A percentile compares a stretch with the other conserved stretches of the same genome.
Evolutionary conservation across 2,113 vertebrate species (phyloP).

Genomic region (Laticauda colubrina): DNA sequence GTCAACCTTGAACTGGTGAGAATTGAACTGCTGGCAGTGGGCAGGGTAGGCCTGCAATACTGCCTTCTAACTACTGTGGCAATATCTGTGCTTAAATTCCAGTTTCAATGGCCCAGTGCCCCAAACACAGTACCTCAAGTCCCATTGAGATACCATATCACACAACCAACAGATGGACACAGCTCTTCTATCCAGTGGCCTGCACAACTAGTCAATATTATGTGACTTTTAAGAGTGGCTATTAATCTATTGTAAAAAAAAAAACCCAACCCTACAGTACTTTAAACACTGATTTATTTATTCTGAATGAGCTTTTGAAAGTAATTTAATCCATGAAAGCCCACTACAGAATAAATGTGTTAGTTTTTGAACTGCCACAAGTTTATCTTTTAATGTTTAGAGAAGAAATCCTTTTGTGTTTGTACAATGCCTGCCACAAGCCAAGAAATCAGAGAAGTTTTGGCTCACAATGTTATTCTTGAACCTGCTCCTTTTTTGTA

Average conservation of each 20-base stretch:
- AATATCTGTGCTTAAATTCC: background rate
- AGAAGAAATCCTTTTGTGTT: too few relatives aligned
- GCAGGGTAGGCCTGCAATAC: background rate
- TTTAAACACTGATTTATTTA: background rate
- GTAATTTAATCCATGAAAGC: background rate
- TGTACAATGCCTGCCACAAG: background rate
- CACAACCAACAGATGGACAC: background rate
- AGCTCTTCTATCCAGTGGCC: background rate
- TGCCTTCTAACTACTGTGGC: background rate
- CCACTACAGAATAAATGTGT: background rate
- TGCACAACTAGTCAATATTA: background rate
- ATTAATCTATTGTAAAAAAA: background rate
- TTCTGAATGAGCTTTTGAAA: background rate
- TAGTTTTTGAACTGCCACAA: background rate
- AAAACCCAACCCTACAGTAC: background rate
- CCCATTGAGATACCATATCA: background rate
- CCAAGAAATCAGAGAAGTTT: background rate
- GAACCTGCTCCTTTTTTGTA: background rate
- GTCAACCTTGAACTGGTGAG: background rate
- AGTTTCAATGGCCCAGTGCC: background rate
- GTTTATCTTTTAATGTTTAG: background rate
- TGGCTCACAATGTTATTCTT: background rate
- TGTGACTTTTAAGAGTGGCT: background rate
- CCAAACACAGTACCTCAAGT: background rate
- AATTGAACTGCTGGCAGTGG: background rate